Conservation (phyloP, 1,140 invertebrate species). For the Brachionus rubens region DNA sequence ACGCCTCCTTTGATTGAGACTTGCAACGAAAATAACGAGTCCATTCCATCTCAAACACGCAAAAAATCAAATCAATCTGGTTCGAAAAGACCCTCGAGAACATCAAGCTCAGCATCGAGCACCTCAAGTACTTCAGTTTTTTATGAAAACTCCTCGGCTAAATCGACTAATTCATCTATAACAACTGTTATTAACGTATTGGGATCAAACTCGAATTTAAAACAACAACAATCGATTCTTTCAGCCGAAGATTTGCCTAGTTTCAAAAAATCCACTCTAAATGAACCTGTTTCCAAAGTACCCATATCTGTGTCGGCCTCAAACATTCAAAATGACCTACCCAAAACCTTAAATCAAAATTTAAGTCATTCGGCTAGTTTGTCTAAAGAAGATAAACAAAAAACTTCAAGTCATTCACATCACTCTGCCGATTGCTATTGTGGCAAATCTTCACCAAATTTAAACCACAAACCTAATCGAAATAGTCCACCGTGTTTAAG, state of each 20-base stretch:
- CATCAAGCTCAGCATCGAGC: conserved; percentile 37
- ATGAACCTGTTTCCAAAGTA: neutral
- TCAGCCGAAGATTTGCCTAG: conserved; percentile 44
- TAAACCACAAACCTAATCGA: neutral
- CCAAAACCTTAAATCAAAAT: neutral
- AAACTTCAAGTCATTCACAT: conserved; percentile 33
- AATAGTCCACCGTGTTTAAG: conserved; percentile 3
- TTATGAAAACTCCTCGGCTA: neutral
- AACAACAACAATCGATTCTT: conserved; percentile 4
- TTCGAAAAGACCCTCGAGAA: neutral
- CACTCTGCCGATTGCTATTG: conserved; percentile 43
- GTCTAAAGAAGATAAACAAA: neutral
- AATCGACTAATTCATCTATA: neutral
- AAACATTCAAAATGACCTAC: neutral
- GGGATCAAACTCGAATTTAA: neutral
- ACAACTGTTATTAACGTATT: neutral
- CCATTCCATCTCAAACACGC: neutral
- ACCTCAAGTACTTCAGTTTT: neutral
- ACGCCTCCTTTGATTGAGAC: conserved; percentile 4
- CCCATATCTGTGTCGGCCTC: neutral
- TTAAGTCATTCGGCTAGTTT: conserved; percentile 18
- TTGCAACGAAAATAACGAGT: neutral
- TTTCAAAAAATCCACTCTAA: neutral
- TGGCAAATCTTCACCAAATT: conserved; percentile 20
- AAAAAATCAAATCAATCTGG: neutral